phyloP scores from a whole-genome alignment of 2,888 invertebrate species.

The Sphaeridia pumilis region DNA sequence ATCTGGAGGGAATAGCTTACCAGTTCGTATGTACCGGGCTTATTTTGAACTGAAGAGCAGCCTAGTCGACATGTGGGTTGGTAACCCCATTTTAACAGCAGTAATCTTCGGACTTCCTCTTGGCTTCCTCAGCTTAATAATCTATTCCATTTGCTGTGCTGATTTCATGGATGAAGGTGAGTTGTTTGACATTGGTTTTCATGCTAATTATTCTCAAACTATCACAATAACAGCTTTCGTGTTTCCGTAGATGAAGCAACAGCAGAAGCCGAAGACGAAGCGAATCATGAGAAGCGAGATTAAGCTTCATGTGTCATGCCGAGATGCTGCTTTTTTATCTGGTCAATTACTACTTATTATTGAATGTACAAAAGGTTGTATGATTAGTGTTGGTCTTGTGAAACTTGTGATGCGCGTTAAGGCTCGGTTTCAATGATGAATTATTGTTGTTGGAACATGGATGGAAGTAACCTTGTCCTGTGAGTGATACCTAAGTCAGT shows the following conservation, averaged over 20 bases:
- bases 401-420: too few relatives aligned
- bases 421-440: too few relatives aligned
- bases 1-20: conserved; percentile 72
- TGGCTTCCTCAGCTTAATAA: conserved; percentile 83
- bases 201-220: neutral
- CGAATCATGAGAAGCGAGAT: conserved; percentile 11
- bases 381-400: too few relatives aligned
- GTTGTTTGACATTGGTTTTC: conserved; percentile 46
- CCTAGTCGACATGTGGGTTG: conserved; percentile 74
- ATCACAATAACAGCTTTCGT: neutral
- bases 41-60: conserved; percentile 73
- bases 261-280: conserved; percentile 2
- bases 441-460: too few relatives aligned
- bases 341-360: too few relatives aligned
- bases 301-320: neutral
- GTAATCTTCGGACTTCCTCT: conserved; percentile 88
- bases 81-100: conserved; percentile 83
- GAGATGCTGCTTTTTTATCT: neutral
- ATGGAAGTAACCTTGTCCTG: too few relatives aligned
- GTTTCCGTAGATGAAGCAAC: neutral
- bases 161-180: conserved; percentile 88
- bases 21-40: conserved; percentile 62
- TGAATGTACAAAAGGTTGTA: too few relatives aligned
- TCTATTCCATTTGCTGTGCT: conserved; percentile 91
- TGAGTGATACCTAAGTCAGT: too few relatives aligned